Evolutionary conservation across 2,113 vertebrate species (phyloP), one percentile per base, ranked within the genome.

Genomic region (Toxotes jaculatrix): DNA sequence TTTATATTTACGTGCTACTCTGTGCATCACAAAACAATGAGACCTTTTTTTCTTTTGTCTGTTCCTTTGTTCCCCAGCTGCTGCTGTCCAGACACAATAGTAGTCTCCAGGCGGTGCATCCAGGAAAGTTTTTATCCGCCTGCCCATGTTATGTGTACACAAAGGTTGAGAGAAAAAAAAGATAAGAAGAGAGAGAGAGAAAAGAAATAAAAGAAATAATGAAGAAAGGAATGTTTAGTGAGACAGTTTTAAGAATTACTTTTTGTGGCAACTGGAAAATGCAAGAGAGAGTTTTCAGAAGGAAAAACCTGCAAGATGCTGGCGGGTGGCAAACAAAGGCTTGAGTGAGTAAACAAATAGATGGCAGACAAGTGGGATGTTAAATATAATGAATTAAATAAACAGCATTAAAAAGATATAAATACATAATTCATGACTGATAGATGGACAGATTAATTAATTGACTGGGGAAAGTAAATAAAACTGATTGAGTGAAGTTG

Each of bases 51-150:
- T 27, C 63, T 77, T 86, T 80, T 81, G 79, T 82, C 85, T 87
- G 65, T 65, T 43, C 72, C 88, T 93, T 93, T 93, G 88, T 92
- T 89, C 80, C 63, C 70, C 57, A 80, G 70, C 66, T 78, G 65
- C 77, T 71, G 80, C 85, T 79, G 79, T 65, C 82, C 91, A 93
- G 89, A 93, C 91, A 93, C 91, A 89, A 92, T 89, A 74, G 77
- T 45, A 17, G 73, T 83, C 79, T 83, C 61, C 73, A 71, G 56
- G 53, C 60, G 7, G 21, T 62, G 80, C 74, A 77, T 47, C 69
- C 75, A 80, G 73, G 31, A 82, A 90, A 90, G 83, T 89, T 93
- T 81, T 27, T 42, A 51, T 66, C 63, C 74, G 60, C 27, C 49
- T 27, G 19, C 21, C n/a, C 7, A 0, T 55, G 7, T 34, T 14